Base-by-base conservation (phyloP, 2,888 invertebrate genomes). In the Platycheirus rosarum region DNA sequence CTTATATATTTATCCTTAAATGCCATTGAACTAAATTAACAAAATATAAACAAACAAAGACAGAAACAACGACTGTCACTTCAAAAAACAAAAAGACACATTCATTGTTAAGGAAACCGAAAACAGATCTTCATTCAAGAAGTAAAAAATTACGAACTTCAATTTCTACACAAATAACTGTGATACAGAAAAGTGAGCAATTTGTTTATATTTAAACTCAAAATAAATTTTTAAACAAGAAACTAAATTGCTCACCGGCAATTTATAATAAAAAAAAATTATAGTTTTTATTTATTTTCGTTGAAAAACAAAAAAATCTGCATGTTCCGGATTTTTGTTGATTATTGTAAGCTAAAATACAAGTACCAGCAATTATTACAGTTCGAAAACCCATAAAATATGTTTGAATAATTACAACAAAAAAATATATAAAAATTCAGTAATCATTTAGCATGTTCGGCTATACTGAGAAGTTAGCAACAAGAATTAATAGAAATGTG, bases 241-340 rank as follows among this genome's bases (percentile, higher is more conserved):
- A 40, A 23, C 5, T 42, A 57, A 79, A 66, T 80, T 80, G 80
- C 76, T 80, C 76, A 76, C 76, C 76, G 76, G 66, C 76, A 80
- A 66, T 60, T 71, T 14, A 42, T 16, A 16, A 23, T 23, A 2
- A 40, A 40, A 42, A 23, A 42, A 42, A 23, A 26, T 7, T 26
- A 42, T 53, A 14, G 26, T 0, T 42, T 14, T 11, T 11, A 51
- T 20, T n/a, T 2, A 16, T 3, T 11, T 32, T 32, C 3, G 7
- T 20, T n/a, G 8, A 35, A 35, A 55, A 46, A 14, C 14, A 18
- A 4, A 44, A 16, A 29, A 51, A 51, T 9, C 13, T 29, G 3
- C n/a, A 13, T 13, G 23, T 46, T 23, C 7, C 2, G 4, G 35
- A 35, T 8, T 35, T 9, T n/a, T 5, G 35, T 35, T 35, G 35